Evolutionary conservation across 2,113 vertebrate genomes (phyloP), one percentile per base, ranked within the genome.

Genomic region (Cricetomys ansorgei): DNA sequence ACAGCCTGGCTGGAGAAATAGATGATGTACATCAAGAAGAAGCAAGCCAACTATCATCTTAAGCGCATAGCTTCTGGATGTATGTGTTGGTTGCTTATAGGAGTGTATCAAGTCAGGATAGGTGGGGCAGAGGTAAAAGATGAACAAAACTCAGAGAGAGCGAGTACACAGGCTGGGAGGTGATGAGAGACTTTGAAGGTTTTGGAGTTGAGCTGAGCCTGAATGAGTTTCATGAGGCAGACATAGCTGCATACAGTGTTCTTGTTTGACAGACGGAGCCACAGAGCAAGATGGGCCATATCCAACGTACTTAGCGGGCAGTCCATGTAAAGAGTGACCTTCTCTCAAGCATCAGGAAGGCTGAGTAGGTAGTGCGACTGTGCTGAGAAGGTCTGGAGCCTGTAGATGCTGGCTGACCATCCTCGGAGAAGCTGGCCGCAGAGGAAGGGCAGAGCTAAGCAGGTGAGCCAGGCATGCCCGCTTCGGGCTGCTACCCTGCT

Each of bases 231-330:
- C 72, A 34, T 2, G 1, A 57, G 5, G 37, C 55, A 37, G 43
- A 27, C 1, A 17, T 34, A 81, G 19, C 27, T 67, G 40, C 3
- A 8, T 0, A 64, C 37, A 50, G 8, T 3, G 5, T 31, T 65
- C 75, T 48, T 37, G n/a, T 15, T 7, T 5, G 62, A 77, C 4
- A 43, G 29, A 23, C 53, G 1, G 3, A 0, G 12, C 4, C 27
- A 16, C 27, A 19, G 5, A 1, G 67, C 40, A 37, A 37, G 0
- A 8, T 13, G n/a, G 13, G 9, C 5, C 3, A 15, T 2, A 11
- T 27, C n/a, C 17, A 19, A 19, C 0, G 1, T 0, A 23, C 37
- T 29, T 23, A 50, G 13, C 69, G 6, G 15, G 37, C 23, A 43
- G 50, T 40, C 2, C 6, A 23, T 64, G 2, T 17, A 45, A 50